Conservation (phyloP, 2,888 invertebrate genomes). For the Oscheius sp. region DNA sequence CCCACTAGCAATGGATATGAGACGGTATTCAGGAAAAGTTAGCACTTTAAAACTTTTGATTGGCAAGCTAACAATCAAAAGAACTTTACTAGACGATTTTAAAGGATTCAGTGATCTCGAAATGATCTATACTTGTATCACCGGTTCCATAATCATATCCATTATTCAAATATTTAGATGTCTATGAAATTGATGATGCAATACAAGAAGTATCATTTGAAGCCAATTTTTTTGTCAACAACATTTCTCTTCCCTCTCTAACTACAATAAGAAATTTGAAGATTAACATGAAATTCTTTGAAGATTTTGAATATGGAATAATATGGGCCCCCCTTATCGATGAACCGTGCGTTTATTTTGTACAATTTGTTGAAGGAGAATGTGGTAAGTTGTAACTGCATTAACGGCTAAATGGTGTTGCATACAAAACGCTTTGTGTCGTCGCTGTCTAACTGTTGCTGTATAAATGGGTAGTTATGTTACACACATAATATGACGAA, state of each 20-base stretch:
- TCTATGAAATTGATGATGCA: background rate
- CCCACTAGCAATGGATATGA: too few relatives aligned
- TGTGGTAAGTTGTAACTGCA: background rate
- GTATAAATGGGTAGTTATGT: too few relatives aligned
- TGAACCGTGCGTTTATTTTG: background rate
- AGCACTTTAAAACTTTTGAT: too few relatives aligned
- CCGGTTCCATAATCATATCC: background rate
- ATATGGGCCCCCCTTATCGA: too few relatives aligned
- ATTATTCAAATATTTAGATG: too few relatives aligned
- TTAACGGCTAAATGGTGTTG: too few relatives aligned
- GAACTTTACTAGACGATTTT: background rate
- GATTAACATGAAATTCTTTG: too few relatives aligned
- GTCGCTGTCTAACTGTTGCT: too few relatives aligned
- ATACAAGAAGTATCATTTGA: background rate
- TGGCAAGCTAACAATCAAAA: background rate
- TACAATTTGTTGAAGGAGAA: background rate
- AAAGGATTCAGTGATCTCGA: background rate
- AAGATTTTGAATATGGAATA: too few relatives aligned
- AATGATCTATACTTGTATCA: background rate
- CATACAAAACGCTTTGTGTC: too few relatives aligned
- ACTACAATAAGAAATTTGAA: background rate
- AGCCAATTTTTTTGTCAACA: background rate
- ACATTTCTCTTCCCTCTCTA: background rate
- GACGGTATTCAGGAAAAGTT: too few relatives aligned
- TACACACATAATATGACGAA: too few relatives aligned